Evolutionary conservation across 2,888 invertebrate species (phyloP).

Genomic region (Hirudinaria manillensis): DNA sequence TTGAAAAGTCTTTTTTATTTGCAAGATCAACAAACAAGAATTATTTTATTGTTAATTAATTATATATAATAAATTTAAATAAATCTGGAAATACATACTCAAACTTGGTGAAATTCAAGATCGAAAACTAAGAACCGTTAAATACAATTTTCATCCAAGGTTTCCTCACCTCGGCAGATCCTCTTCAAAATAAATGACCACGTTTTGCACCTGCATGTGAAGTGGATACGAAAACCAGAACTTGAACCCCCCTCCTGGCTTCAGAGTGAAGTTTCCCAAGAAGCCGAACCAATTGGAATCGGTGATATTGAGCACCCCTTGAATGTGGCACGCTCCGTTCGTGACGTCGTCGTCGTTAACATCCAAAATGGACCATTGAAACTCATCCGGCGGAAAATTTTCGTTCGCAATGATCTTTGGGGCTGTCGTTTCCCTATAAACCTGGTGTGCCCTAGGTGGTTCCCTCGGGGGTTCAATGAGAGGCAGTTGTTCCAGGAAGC

Average conservation of each 20-base stretch:
- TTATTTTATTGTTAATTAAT: too few species aligned
- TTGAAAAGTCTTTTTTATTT: not conserved
- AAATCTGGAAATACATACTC: not conserved
- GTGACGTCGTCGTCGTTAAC: conserved; percentile 14
- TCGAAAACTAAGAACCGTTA: too few species aligned
- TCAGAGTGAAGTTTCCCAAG: conserved; percentile 37
- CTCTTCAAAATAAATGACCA: conserved; percentile 37
- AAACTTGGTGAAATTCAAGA: too few species aligned
- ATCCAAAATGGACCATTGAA: not conserved
- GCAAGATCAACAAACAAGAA: too few species aligned
- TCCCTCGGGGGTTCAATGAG: not conserved
- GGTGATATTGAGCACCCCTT: conserved; percentile 37
- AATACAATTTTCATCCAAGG: too few species aligned
- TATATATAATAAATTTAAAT: too few species aligned
- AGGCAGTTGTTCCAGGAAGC: not conserved
- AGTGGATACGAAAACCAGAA: conserved; percentile 37
- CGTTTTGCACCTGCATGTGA: conserved; percentile 35
- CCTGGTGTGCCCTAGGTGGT: not conserved
- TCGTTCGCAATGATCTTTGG: not conserved
- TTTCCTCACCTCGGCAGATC: conserved; percentile 29
- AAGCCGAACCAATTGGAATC: conserved; percentile 38
- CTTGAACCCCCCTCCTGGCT: conserved; percentile 34
- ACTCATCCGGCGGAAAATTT: not conserved
- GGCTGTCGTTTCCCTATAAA: not conserved
- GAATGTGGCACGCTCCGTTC: conserved; percentile 33